Evolutionary conservation across 1,140 invertebrate species (phyloP), one percentile per base, ranked within the genome.

Genomic region (Aphis craccivora): DNA sequence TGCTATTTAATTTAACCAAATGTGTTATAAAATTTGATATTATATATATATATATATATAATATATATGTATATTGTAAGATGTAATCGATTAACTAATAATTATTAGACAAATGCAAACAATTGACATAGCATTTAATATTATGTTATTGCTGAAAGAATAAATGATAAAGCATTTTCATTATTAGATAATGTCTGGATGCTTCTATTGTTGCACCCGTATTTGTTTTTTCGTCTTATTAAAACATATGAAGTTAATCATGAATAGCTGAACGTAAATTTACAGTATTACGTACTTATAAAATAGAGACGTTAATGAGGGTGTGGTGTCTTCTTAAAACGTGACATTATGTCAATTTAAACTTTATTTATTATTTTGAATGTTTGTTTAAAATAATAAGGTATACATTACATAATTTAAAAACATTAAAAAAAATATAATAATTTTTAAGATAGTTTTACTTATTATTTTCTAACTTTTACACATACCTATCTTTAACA

Each of bases 321-420:
- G 60, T 67, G n/a, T 76, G 60, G 60, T n/a, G 14, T 76, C 5
- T 76, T 76, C n/a, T 76, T n/a, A 76, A 76, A 76, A 76, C 60
- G 60, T 76, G 60, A 76, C n/a, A n/a, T 76, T 18, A 76, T 76
- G 60, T 76, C 14, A n/a, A 76, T 76, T 76, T 76, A 14, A n/a
- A 76, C 30, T 76, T n/a, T 76, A 76, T 76, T 67, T 76, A 76
- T 76, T 76, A 76, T 76, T 76, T 67, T 76, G 18, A 76, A n/a
- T 76, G 60, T 76, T 76, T 76, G 60, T n/a, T 67, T n/a, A 76
- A 76, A 76, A 76, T 1, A 76, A 14, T 35, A 18, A 76, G 14
- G n/a, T 76, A 76, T n/a, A 76, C 30, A 76, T 76, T 18, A 35
- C 60, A 76, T 76, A 30, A n/a, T 14, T n/a, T 76, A 76, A 30